phyloP scores from a whole-genome alignment of 1,140 invertebrate genomes.

The Steinernema khuongi region DNA sequence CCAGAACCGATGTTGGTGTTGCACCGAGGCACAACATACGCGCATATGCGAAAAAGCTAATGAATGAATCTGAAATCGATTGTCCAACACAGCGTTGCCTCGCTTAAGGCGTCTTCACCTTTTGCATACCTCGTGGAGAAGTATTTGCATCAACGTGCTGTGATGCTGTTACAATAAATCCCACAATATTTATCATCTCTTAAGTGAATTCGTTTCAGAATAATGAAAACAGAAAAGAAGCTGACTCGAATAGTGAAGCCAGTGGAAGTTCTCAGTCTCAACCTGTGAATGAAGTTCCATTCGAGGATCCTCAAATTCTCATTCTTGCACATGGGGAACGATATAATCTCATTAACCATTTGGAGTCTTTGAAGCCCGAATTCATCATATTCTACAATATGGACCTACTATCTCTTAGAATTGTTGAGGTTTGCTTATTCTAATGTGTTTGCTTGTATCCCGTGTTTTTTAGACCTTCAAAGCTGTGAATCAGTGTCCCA shows the following conservation, averaged over 20 bases:
- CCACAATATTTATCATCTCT: not conserved
- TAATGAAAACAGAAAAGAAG: not conserved
- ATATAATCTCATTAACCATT: conserved; percentile 45
- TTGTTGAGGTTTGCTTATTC: conserved; percentile 42
- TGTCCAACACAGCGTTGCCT: not conserved
- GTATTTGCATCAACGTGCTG: conserved; percentile 16
- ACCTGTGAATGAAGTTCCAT: not conserved
- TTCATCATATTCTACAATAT: conserved; percentile 48
- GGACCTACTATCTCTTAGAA: conserved; percentile 38
- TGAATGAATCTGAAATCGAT: conserved; percentile 25
- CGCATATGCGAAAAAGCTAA: conserved; percentile 30
- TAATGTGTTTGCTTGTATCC: not conserved
- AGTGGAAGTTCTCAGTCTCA: not conserved
- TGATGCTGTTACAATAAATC: not conserved
- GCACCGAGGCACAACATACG: conserved; percentile 4
- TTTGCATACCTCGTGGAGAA: not conserved
- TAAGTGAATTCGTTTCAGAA: not conserved
- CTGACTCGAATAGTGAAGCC: not conserved
- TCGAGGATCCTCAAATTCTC: conserved; percentile 18
- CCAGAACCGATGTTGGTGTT: too few species aligned
- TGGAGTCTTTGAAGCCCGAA: conserved; percentile 41
- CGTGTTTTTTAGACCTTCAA: conserved; percentile 44
- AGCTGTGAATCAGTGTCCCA: conserved; percentile 34
- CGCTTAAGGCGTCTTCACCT: not conserved
- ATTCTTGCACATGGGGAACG: conserved; percentile 39